Percentiles rank a stretch among this genome's conserved stretches.
Conservation (phyloP, 1,140 invertebrate species). For the Zaprionus kolodkinae region DNA sequence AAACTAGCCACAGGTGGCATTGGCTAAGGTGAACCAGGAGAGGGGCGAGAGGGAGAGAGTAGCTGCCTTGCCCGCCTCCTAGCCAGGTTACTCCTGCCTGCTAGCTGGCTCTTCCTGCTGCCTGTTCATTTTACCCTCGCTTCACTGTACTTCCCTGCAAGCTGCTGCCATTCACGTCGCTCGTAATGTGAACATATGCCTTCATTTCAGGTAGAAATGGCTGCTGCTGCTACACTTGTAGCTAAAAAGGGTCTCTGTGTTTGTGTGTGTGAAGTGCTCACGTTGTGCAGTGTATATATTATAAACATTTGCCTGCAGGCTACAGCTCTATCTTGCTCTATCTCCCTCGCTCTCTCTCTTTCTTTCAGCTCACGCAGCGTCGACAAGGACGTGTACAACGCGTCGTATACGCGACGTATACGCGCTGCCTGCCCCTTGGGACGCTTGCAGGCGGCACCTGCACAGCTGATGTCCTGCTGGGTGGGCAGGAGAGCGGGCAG, state of each 20-base stretch:
- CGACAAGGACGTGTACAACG: slow-evolving; percentile 30
- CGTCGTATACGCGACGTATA: slow-evolving; percentile 37
- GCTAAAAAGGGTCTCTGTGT: slow-evolving; percentile 12
- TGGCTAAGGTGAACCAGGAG: slow-evolving; percentile 10
- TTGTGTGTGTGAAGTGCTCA: slow-evolving; percentile 27
- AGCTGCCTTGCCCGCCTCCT: too few relatives aligned
- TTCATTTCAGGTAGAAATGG: slow-evolving; percentile 48
- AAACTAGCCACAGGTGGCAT: slow-evolving; percentile 31
- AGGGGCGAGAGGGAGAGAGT: too few relatives aligned
- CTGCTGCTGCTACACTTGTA: slow-evolving; percentile 24
- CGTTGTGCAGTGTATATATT: slow-evolving; percentile 36
- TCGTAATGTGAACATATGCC: slow-evolving; percentile 53
- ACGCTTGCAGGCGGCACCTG: background rate
- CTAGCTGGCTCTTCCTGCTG: too few relatives aligned
- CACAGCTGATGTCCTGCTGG: slow-evolving; percentile 26
- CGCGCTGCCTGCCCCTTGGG: slow-evolving; percentile 23
- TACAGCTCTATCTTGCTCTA: background rate
- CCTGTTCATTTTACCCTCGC: background rate
- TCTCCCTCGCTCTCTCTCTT: background rate
- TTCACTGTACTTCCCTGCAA: slow-evolving; percentile 46
- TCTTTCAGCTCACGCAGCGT: slow-evolving; percentile 11
- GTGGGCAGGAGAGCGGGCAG: background rate
- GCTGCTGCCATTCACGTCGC: slow-evolving; percentile 41
- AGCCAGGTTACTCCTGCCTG: too few relatives aligned
- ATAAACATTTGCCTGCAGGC: slow-evolving; percentile 62